Conservation (phyloP, 2,888 invertebrate species). For the Scaptomyza parva region DNA sequence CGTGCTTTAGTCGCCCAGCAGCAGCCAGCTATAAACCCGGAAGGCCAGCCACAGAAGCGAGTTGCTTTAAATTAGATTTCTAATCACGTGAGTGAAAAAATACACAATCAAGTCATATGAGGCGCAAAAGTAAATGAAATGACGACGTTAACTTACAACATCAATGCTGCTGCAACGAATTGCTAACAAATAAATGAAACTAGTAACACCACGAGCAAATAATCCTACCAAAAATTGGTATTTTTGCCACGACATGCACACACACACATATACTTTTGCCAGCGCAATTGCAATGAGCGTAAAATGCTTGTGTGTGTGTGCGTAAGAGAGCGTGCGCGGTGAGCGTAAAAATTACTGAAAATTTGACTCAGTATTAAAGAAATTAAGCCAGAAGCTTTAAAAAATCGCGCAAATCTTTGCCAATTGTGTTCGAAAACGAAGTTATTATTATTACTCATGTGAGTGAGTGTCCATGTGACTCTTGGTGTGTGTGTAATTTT, state of each 20-base stretch:
- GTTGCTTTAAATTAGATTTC: constrained; percentile 92
- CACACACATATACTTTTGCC: constrained; percentile 48
- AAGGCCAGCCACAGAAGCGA: constrained; percentile 85
- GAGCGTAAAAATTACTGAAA: constrained; percentile 33
- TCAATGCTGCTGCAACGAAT: constrained; percentile 66
- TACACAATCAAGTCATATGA: constrained; percentile 61
- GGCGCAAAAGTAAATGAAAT: constrained; percentile 59
- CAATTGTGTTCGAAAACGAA: constrained; percentile 46
- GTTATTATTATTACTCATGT: constrained; percentile 54
- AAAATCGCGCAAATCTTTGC: constrained; percentile 41
- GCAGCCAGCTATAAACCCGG: constrained; percentile 73
- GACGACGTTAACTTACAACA: constrained; percentile 22
- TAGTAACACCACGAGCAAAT: constrained; percentile 25
- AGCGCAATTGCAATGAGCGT: constrained; percentile 50
- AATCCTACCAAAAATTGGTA: constrained; percentile 32
- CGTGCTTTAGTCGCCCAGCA: constrained; percentile 68
- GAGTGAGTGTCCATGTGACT: constrained; percentile 51
- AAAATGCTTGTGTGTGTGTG: constrained; percentile 18
- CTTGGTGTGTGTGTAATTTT: constrained; percentile 58
- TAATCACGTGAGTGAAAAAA: constrained; percentile 90
- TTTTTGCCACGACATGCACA: constrained; percentile 68
- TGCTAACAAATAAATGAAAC: constrained; percentile 8
- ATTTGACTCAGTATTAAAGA: constrained; percentile 24
- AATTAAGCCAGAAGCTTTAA: constrained; percentile 3
- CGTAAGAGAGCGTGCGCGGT: constrained; percentile 36